Conservation (phyloP, 2,888 invertebrate species). For the Deilephila elpenor region DNA sequence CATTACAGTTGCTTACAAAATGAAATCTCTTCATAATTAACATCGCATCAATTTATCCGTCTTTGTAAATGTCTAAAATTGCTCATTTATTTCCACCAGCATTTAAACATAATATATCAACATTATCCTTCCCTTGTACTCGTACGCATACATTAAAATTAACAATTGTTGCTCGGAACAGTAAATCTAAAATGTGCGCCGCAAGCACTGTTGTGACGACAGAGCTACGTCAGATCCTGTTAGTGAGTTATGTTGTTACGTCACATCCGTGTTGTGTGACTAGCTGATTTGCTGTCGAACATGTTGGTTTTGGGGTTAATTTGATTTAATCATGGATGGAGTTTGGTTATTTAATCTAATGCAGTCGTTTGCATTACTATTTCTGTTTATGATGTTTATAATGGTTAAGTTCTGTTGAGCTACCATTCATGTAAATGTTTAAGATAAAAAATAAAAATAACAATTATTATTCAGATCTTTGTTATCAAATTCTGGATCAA, state of each 20-base stretch:
- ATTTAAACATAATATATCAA: conserved; percentile 6
- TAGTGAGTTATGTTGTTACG: conserved; percentile 25
- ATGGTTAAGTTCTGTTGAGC: no score
- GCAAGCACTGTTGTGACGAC: conserved; percentile 25
- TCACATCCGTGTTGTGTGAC: background rate
- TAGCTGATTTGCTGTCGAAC: background rate
- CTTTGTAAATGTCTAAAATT: background rate
- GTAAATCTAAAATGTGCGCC: conserved; percentile 27
- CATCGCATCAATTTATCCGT: no score
- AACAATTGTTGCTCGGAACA: conserved; percentile 22
- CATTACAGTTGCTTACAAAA: no score
- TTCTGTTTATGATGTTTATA: no score
- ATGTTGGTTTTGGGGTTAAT: background rate
- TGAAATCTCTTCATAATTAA: no score
- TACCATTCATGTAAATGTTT: no score
- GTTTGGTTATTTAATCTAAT: no score
- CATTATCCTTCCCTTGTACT: background rate
- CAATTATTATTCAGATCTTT: no score
- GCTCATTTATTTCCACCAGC: background rate
- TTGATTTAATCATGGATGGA: background rate
- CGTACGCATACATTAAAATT: conserved; percentile 10
- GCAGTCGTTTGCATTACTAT: no score
- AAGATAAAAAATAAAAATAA: no score
- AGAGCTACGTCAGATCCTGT: conserved; percentile 20
- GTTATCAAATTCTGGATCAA: no score